Evolutionary conservation across 1,140 invertebrate genomes (phyloP).

Genomic region (Conus betulinus): DNA sequence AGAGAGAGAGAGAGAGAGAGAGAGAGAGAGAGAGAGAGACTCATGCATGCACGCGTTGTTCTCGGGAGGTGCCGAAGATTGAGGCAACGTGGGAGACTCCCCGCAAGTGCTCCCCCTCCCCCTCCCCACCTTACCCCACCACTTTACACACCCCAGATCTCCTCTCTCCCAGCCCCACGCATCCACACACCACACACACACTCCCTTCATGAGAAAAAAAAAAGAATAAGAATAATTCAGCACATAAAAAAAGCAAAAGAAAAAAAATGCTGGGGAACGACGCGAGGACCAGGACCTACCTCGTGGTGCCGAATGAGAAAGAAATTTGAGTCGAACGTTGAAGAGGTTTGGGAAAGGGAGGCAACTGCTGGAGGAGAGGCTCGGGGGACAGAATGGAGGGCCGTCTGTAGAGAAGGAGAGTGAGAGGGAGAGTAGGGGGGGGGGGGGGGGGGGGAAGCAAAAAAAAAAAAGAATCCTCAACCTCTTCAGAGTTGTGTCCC

Average conservation of each 20-base stretch:
- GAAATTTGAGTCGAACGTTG: slow-evolving; percentile 38
- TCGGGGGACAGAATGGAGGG: background rate
- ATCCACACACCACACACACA: too few species aligned
- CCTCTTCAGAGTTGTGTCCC: background rate
- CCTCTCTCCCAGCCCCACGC: too few species aligned
- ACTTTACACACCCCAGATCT: background rate
- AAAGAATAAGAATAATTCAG: too few species aligned
- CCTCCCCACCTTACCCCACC: background rate
- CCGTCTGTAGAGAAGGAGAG: background rate
- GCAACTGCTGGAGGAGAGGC: background rate
- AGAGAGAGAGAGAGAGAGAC: slow-evolving; percentile 2
- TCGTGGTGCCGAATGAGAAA: slow-evolving; percentile 3
- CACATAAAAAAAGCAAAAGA: too few species aligned
- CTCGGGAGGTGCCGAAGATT: background rate
- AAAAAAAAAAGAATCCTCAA: background rate
- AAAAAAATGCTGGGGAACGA: background rate
- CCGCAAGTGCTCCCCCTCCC: background rate
- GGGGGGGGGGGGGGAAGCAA: background rate
- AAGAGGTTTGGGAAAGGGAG: slow-evolving; percentile 29
- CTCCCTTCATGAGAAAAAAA: too few species aligned
- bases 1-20: background rate
- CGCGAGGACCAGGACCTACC: background rate
- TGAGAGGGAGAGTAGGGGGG: background rate
- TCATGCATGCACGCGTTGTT: background rate
- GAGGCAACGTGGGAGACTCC: background rate